These are phyloP conservation scores for Phylloscopus collybita DNA, from an alignment of 2,797 vertebrate genomes.

Conservation along the genomic window DNA sequence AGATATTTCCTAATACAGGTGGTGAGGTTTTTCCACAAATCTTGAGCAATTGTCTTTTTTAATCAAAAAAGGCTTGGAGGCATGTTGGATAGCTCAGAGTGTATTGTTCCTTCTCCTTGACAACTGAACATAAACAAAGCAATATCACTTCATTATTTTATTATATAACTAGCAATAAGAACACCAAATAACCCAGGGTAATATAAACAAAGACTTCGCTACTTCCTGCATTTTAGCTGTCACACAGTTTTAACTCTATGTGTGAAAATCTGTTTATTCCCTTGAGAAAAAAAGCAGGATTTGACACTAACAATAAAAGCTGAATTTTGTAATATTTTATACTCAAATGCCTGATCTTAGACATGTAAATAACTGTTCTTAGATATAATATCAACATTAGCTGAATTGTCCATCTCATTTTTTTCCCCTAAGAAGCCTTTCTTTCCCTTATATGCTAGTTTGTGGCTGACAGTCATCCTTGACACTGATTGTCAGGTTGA, in stretches of 20 bases:
- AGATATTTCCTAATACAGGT: background rate
- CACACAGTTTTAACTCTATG: background rate
- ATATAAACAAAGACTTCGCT: background rate
- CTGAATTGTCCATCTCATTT: background rate
- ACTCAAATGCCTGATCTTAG: background rate
- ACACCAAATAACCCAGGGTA: background rate
- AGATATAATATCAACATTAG: background rate
- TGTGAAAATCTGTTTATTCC: background rate
- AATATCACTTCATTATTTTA: background rate
- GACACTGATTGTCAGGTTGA: constrained; percentile 48
- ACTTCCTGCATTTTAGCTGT: background rate
- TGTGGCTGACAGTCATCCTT: constrained; percentile 18
- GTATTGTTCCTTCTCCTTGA: background rate
- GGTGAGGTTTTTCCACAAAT: background rate
- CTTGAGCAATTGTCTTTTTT: background rate
- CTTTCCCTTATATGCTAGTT: background rate
- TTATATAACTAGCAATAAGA: background rate
- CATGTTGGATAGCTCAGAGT: background rate
- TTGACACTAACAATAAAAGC: background rate
- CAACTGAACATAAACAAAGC: constrained; percentile 8
- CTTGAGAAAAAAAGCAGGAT: background rate
- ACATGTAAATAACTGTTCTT: background rate
- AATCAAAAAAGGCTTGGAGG: constrained; percentile 2
- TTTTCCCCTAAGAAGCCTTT: background rate
- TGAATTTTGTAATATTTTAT: background rate